Conservation (phyloP, 1,140 invertebrate species). For the Hyles euphorbiae region DNA sequence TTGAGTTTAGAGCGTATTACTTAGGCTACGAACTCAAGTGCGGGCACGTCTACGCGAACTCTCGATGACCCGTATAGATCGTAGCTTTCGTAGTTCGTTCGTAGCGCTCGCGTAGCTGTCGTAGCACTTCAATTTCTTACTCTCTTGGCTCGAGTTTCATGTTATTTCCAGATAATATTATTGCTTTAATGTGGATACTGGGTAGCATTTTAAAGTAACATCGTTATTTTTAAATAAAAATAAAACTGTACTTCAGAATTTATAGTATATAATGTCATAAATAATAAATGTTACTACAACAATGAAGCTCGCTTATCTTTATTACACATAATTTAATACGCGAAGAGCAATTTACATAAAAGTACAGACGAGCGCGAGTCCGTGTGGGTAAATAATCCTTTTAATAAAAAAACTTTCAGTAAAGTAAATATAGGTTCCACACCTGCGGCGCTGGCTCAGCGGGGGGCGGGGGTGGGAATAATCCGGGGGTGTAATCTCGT, state of each 20-base stretch:
- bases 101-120: conserved; percentile 27
- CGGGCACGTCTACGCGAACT: conserved; percentile 13
- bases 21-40: conserved; percentile 8
- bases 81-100: conserved; percentile 27
- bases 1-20: conserved; percentile 36
- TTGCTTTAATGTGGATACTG: background rate
- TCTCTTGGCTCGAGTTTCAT: conserved; percentile 25
- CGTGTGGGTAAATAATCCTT: conserved; percentile 16
- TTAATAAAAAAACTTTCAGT: conserved; percentile 3
- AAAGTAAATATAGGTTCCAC: conserved; percentile 8
- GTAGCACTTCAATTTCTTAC: conserved; percentile 37
- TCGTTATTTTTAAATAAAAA: no score
- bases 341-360: conserved; percentile 12
- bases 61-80: conserved; percentile 27
- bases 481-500: conserved; percentile 31
- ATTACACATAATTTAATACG: no score
- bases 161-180: conserved; percentile 9
- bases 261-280: no score
- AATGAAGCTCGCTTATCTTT: no score
- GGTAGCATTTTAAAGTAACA: no score
- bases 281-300: no score
- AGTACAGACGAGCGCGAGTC: background rate
- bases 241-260: no score
- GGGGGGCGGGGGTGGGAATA: conserved; percentile 7
- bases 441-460: conserved; percentile 6